Percentiles rank a stretch among this genome's conserved stretches.
Conservation (phyloP, 2,113 vertebrate genomes). For the Oreochromis tanganicae region DNA sequence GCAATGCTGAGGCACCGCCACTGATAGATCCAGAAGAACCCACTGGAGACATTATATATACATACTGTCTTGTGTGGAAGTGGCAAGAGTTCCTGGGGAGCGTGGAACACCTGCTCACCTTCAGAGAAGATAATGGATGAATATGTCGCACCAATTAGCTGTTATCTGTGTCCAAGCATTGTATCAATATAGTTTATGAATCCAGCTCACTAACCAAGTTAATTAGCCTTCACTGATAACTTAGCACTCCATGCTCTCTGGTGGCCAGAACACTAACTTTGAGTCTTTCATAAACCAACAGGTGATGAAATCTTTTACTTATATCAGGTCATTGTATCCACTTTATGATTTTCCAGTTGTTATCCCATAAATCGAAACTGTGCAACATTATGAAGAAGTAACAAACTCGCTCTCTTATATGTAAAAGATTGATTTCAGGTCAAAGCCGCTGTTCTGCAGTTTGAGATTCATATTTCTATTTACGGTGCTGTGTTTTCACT, state of each 20-base stretch:
- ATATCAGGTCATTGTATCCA: background rate
- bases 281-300: background rate
- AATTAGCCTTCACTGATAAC: background rate
- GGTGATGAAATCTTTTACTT: background rate
- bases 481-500: background rate
- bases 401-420: background rate
- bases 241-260: background rate
- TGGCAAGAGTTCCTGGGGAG: background rate
- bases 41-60: background rate
- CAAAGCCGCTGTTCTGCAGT: background rate
- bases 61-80: background rate
- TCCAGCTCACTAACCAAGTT: background rate
- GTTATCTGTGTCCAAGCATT: background rate
- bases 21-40: background rate
- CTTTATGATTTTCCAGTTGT: background rate
- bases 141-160: background rate
- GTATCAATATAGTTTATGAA: background rate
- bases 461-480: background rate
- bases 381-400: background rate
- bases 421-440: background rate
- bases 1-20: background rate
- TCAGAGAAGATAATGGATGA: background rate
- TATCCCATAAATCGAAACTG: background rate
- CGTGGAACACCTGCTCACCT: background rate
- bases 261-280: background rate